These are phyloP conservation scores for Hypotaenidia okinawae DNA, from an alignment of 2,797 vertebrate genomes.

Conservation along the genomic window DNA sequence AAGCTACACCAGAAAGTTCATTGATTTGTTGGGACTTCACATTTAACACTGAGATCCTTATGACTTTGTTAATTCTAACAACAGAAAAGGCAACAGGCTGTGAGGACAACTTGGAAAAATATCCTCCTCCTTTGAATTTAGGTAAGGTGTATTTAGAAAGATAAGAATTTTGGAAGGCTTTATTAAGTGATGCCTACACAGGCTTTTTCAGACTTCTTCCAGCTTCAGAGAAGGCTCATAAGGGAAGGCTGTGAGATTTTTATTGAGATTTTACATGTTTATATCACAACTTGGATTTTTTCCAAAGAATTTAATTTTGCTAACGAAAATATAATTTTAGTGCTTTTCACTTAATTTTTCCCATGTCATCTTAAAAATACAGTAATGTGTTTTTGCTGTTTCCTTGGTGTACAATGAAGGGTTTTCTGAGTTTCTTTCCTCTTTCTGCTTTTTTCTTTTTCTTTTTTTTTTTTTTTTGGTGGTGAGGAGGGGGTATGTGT, in stretches of 20 bases:
- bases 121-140: background rate
- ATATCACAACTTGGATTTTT: background rate
- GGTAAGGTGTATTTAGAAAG: background rate
- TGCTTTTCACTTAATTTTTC: background rate
- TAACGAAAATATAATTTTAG: background rate
- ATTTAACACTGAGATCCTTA: background rate
- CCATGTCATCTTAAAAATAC: background rate
- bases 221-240: background rate
- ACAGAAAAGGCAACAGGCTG: background rate
- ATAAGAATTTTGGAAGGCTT: background rate
- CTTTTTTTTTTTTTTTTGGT: background rate
- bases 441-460: too few species aligned
- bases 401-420: background rate
- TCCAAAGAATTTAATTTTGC: accelerated
- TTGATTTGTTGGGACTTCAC: background rate
- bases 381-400: background rate
- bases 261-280: background rate
- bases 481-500: too few species aligned
- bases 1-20: background rate
- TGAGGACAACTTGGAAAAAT: background rate
- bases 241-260: background rate
- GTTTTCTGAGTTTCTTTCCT: background rate
- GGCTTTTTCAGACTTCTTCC: background rate
- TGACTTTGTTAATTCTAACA: background rate
- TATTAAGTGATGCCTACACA: background rate